phyloP scores from a whole-genome alignment of 1,140 invertebrate genomes.

The Anthonomus grandis region DNA sequence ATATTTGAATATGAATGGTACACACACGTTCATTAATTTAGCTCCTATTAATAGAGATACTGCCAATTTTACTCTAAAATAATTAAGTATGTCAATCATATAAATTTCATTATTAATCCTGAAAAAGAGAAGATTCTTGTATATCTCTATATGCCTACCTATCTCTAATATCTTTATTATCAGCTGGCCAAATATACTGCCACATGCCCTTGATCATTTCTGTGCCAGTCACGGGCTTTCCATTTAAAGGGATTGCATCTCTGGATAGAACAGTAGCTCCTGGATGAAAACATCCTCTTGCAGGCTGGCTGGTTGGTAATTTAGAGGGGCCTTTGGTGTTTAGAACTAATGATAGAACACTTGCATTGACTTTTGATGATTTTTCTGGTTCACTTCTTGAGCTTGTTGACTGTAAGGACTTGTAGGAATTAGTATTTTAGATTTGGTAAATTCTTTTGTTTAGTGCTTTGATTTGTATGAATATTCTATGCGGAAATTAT shows the following conservation, averaged over 20 bases:
- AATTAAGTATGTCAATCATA: too few relatives aligned
- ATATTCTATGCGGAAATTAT: too few relatives aligned
- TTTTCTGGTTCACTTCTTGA: slow-evolving; percentile 21
- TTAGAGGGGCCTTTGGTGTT: slow-evolving; percentile 21
- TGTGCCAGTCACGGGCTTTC: slow-evolving; percentile 60
- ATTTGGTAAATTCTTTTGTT: too few relatives aligned
- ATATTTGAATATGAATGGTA: slow-evolving; percentile 97
- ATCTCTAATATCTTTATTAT: slow-evolving; percentile 72
- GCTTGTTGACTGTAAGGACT: slow-evolving; percentile 25
- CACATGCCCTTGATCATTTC: slow-evolving; percentile 89
- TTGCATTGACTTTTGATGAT: slow-evolving; percentile 22
- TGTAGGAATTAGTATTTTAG: neutral
- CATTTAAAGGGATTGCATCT: slow-evolving; percentile 60
- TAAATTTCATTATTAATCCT: too few relatives aligned
- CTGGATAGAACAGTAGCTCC: slow-evolving; percentile 68
- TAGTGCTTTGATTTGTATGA: too few relatives aligned
- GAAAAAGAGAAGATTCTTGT: too few relatives aligned
- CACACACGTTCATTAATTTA: slow-evolving; percentile 86
- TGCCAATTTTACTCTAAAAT: slow-evolving; percentile 70
- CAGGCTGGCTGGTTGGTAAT: slow-evolving; percentile 41
- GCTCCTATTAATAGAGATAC: slow-evolving; percentile 75
- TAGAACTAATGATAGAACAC: slow-evolving; percentile 36
- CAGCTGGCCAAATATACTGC: slow-evolving; percentile 94
- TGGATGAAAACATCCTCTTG: slow-evolving; percentile 84
- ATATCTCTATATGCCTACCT: slow-evolving; percentile 48